These are phyloP conservation scores for Hypselothyrea guttata DNA, from an alignment of 2,888 invertebrate genomes.

Conservation along the genomic window DNA sequence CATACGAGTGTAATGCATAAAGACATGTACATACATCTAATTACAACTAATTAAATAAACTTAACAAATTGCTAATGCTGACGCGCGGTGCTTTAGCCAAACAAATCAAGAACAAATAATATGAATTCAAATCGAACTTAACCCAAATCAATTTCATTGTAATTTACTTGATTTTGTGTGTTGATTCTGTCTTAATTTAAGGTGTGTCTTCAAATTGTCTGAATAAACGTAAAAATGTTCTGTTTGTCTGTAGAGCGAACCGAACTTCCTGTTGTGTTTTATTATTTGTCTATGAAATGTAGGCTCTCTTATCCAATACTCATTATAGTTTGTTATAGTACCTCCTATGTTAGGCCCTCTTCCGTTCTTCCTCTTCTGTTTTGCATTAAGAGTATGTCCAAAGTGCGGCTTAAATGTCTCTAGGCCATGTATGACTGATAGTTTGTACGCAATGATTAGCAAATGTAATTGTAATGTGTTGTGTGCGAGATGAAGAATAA, in stretches of 20 bases:
- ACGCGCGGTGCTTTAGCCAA: slow-evolving; percentile 68
- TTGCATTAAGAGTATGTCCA: slow-evolving; percentile 33
- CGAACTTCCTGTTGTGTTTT: too few species aligned
- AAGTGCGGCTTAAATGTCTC: slow-evolving; percentile 54
- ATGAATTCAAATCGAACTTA: background rate
- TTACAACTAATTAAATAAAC: slow-evolving; percentile 31
- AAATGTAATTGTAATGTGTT: slow-evolving; percentile 59
- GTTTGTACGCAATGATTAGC: slow-evolving; percentile 79
- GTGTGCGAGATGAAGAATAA: slow-evolving; percentile 68
- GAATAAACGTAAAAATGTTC: too few species aligned
- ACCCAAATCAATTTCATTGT: background rate
- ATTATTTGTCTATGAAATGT: too few species aligned
- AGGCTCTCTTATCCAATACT: too few species aligned
- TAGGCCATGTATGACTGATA: slow-evolving; percentile 82
- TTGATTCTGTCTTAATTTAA: too few species aligned
- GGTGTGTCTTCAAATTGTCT: too few species aligned
- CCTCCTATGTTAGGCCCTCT: too few species aligned
- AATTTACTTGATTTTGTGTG: too few species aligned
- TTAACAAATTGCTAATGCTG: slow-evolving; percentile 55
- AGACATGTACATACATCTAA: slow-evolving; percentile 14
- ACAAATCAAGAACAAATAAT: slow-evolving; percentile 9
- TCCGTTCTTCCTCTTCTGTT: too few species aligned
- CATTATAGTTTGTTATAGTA: too few species aligned
- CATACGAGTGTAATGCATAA: slow-evolving; percentile 38
- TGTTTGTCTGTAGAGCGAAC: too few species aligned